Conservation (phyloP, 2,113 vertebrate species). For the Formicarius rufipectus region DNA sequence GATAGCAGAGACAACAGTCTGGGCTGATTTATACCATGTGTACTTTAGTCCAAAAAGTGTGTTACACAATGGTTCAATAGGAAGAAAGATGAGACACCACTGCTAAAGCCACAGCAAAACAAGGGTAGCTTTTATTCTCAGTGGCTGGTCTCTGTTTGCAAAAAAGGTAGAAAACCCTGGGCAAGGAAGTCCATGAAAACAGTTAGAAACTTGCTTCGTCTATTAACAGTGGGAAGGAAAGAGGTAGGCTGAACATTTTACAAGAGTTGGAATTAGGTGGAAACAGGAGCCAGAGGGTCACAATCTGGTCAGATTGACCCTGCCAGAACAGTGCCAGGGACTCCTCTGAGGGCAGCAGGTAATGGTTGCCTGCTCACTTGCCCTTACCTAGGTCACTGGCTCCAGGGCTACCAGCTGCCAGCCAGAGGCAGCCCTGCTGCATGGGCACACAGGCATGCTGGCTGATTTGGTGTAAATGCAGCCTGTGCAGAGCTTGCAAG, state of each 20-base stretch:
- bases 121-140: neutral
- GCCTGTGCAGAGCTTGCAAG: neutral
- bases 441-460: accelerated
- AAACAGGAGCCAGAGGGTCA: accelerated
- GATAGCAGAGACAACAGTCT: neutral
- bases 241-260: neutral
- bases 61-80: neutral
- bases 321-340: accelerated
- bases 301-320: neutral
- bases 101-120: neutral
- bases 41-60: neutral
- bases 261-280: neutral
- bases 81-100: neutral
- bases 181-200: neutral
- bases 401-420: neutral
- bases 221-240: neutral
- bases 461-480: neutral
- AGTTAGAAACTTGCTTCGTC: neutral
- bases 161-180: neutral
- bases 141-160: neutral
- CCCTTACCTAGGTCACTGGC: too few species aligned
- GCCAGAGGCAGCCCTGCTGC: neutral
- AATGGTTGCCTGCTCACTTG: accelerated
- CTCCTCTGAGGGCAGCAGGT: neutral
- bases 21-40: neutral